These are phyloP conservation scores for Ormyrus labotus DNA, from an alignment of 2,888 invertebrate genomes.

Conservation along the genomic window DNA sequence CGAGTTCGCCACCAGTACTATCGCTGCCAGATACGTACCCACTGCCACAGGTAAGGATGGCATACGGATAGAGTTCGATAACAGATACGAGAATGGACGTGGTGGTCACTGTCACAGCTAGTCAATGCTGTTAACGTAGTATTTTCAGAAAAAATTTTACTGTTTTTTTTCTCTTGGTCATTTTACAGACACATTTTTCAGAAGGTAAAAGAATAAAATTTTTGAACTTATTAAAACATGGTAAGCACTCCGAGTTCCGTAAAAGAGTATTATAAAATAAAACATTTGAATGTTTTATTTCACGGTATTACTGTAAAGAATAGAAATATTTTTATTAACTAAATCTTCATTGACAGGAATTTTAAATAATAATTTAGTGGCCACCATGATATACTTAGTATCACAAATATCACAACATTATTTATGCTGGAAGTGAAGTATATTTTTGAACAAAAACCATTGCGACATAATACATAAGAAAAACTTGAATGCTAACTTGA, in stretches of 20 bases:
- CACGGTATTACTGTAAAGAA: no score
- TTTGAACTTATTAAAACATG: slow-evolving; percentile 1
- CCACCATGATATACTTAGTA: slow-evolving; percentile 43
- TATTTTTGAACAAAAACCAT: slow-evolving; percentile 14
- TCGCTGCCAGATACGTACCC: slow-evolving; percentile 74
- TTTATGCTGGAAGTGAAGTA: slow-evolving; percentile 26
- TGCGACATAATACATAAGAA: slow-evolving; percentile 27
- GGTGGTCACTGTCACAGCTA: slow-evolving; percentile 53
- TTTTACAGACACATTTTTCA: slow-evolving; percentile 19
- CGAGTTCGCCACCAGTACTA: slow-evolving; percentile 74
- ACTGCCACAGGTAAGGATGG: slow-evolving; percentile 71
- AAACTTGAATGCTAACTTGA: slow-evolving; percentile 25
- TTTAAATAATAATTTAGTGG: slow-evolving; percentile 30
- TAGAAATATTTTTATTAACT: slow-evolving; percentile 3
- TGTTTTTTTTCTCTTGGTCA: slow-evolving; percentile 32
- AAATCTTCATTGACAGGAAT: no score
- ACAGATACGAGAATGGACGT: slow-evolving; percentile 38
- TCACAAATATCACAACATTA: slow-evolving; percentile 1
- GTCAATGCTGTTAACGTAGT: slow-evolving; percentile 10
- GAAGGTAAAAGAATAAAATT: no score
- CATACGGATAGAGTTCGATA: neutral
- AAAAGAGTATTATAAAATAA: no score
- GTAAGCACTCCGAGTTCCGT: no score
- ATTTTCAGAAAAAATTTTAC: slow-evolving; percentile 29
- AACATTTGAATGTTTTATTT: no score